Evolutionary conservation across 2,797 vertebrate genomes (phyloP), one percentile per base, ranked within the genome.

Genomic region (Apodemus agrarius): DNA sequence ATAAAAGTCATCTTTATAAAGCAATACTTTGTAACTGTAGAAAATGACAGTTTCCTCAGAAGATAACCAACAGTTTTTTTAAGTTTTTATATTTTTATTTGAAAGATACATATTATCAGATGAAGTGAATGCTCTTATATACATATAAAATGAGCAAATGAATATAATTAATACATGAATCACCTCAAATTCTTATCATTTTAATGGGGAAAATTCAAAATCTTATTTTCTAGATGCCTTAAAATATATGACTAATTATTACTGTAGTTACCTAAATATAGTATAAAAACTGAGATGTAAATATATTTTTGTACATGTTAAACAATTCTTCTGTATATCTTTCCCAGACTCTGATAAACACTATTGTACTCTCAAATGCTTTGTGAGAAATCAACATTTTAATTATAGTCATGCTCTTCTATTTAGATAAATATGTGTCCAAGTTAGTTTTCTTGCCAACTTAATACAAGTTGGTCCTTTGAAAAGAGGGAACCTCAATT

Each of bases 1-100:
- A 90, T 86, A 37, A 93, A 97, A 81, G 57, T 92, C 86, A 96
- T 85, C 43, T 88, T 43, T 74, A 97, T 93, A 94, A 94, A 97
- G 43, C 85, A 95, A 91, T 79, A 90, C 12, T 96, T 95, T 92
- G 31, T 80, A 96, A 95, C 21, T 52, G 1, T 12, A 88, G 37
- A 81, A 96, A 90, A 92, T 4, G 43, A 82, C 46, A 95, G 92
- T 76, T 94, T 96, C 80, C 65, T 94, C 8, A 83, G 46, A 43
- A 92, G 61, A 34, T 46, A 83, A 4, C 5, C 54, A 97, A 74
- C 84, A 16, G 34, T 34, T 67, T 43, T 61, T 61, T 61, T 19
- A 16, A 6, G 59, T 19, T 61, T 79, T 52, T 29, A 49, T 78
- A 37, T 37, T 82, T 81, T 82, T 40, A 63, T 11, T 84, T 67